Evolutionary conservation across 2,113 vertebrate genomes (phyloP), one percentile per base, ranked within the genome.

Genomic region (Rhipidura dahli): DNA sequence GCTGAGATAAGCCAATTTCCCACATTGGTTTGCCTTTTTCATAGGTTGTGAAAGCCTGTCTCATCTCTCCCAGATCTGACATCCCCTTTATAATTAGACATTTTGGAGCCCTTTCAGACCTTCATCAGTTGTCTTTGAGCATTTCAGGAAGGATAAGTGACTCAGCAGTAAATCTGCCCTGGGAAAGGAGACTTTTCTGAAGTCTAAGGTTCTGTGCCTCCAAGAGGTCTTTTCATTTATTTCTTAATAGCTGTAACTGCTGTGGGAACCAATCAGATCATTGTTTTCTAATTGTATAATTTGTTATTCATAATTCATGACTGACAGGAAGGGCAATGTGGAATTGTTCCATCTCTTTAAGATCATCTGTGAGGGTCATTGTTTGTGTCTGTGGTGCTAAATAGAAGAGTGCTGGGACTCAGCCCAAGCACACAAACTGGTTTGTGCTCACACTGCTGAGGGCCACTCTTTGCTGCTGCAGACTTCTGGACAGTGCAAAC

Each of bases 41-140:
- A 2, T 88, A 59, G 45, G 15, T 66, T 94, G 12, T 81, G 60
- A 93, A 91, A 91, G 56, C 56, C 72, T 91, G 69, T 84, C 75
- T 97, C 88, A 63, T 96, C 83, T 95, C 83, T 91, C 45, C 81
- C 89, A 50, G 80, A 78, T 94, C 80, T 95, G 88, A 94, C 86
- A 84, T 64, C 64, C 40, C 65, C n/a, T 91, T 92, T 94, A 82
- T 91, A 94, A 84, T 79, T 80, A 68, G 83, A 86, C 57, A 42
- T 91, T 89, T 69, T 5, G 6, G 53, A 93, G 49, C 50, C 44
- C 39, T 95, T 96, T 95, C 91, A 95, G 81, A 96, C 70, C 49
- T 85, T 90, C 57, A 13, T 83, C 66, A 82, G 53, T 82, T 93
- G 44, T 93, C 65, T 93, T 69, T 93, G 59, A 89, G 77, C 47